phyloP scores from a whole-genome alignment of 2,888 invertebrate genomes.

The Eupithecia vulgata region DNA sequence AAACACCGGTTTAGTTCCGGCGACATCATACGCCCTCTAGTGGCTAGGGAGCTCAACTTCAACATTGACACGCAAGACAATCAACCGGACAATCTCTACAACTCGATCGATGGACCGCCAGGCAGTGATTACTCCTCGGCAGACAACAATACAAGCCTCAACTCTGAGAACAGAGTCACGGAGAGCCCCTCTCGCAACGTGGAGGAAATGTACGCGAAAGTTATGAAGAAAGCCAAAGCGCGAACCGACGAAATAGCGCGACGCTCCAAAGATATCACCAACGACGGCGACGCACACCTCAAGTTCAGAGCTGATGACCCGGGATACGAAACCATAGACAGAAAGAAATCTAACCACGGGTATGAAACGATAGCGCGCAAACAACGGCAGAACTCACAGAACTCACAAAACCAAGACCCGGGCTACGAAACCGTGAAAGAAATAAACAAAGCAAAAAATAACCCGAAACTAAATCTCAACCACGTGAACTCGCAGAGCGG shows the following conservation, averaged over 20 bases:
- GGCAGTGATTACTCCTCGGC: constrained; percentile 68
- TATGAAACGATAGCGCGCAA: constrained; percentile 84
- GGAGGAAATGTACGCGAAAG: constrained; percentile 96
- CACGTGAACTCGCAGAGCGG: constrained; percentile 77
- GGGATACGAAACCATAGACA: constrained; percentile 80
- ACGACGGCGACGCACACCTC: constrained; percentile 52
- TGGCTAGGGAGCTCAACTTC: constrained; percentile 75
- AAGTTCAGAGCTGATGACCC: constrained; percentile 78
- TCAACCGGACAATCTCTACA: constrained; percentile 69
- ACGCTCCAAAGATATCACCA: constrained; percentile 63
- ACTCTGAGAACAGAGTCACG: constrained; percentile 70
- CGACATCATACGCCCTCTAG: constrained; percentile 76
- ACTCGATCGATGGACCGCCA: constrained; percentile 71
- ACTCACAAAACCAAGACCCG: constrained; percentile 81
- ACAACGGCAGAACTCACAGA: constrained; percentile 67
- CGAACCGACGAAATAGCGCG: constrained; percentile 64
- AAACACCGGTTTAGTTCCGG: constrained; percentile 81
- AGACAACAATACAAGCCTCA: constrained; percentile 63
- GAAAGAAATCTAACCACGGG: constrained; percentile 81
- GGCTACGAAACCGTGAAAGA: constrained; percentile 86
- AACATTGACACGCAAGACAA: constrained; percentile 70
- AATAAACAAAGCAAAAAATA: constrained; percentile 56
- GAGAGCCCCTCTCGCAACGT: constrained; percentile 87
- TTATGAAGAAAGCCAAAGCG: constrained; percentile 87
- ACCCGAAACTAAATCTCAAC: constrained; percentile 65